Evolutionary conservation across 2,113 vertebrate species (phyloP).

Genomic region (Erythrocercus mccallii): DNA sequence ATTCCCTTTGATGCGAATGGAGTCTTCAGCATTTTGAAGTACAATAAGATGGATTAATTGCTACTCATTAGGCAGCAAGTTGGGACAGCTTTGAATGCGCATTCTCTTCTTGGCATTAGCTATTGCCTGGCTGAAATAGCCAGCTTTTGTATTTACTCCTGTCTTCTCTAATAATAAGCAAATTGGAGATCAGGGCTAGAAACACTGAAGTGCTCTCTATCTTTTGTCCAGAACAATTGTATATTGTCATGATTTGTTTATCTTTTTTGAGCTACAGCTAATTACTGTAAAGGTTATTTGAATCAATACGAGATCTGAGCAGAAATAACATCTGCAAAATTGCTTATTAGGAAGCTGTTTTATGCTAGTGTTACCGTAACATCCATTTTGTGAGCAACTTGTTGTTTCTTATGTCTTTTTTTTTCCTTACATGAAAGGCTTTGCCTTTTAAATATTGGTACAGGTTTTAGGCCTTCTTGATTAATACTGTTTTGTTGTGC

Average conservation of each 20-base stretch:
- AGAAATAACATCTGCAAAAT: slow-evolving; percentile 74
- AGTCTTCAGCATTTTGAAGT: slow-evolving; percentile 85
- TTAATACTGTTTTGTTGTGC: slow-evolving; percentile 20
- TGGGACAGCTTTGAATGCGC: slow-evolving; percentile 84
- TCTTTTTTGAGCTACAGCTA: slow-evolving; percentile 61
- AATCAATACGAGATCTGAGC: slow-evolving; percentile 46
- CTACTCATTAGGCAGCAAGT: slow-evolving; percentile 84
- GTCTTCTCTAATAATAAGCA: slow-evolving; percentile 94
- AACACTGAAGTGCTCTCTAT: slow-evolving; percentile 79
- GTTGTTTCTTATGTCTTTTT: slow-evolving; percentile 17
- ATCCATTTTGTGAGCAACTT: slow-evolving; percentile 60
- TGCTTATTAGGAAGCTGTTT: slow-evolving; percentile 67
- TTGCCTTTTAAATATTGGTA: slow-evolving; percentile 34
- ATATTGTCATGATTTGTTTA: slow-evolving; percentile 79
- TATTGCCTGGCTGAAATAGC: slow-evolving; percentile 84
- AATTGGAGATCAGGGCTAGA: slow-evolving; percentile 89
- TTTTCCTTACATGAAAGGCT: slow-evolving; percentile 34
- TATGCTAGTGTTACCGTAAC: slow-evolving; percentile 56
- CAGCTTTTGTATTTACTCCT: slow-evolving; percentile 92
- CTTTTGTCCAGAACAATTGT: slow-evolving; percentile 80
- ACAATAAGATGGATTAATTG: slow-evolving; percentile 90
- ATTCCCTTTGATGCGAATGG: slow-evolving; percentile 87
- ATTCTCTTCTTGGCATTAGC: slow-evolving; percentile 85
- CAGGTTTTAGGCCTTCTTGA: neutral
- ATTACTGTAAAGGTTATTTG: slow-evolving; percentile 73